These are phyloP conservation scores for Ascidia mentula DNA, from an alignment of 23 tunicate genomes.

Conservation along the genomic window DNA sequence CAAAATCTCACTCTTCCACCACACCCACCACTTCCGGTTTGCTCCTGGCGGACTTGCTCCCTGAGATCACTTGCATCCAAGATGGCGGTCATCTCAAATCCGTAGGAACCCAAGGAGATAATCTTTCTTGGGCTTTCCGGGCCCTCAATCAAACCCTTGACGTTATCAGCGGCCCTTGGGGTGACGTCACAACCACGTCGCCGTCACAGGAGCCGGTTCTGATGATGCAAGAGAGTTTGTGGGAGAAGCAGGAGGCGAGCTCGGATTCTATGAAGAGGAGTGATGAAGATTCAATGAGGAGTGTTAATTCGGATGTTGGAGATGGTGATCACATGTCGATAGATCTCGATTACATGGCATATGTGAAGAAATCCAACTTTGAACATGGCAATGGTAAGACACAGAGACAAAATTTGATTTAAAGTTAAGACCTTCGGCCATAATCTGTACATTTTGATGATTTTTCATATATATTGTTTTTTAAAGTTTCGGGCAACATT, in stretches of 20 bases:
- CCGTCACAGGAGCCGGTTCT: neutral
- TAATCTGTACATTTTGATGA: too few species aligned
- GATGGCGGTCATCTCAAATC: neutral
- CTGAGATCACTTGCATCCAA: neutral
- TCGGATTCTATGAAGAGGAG: neutral
- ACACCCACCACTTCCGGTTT: neutral
- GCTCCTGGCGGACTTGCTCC: neutral
- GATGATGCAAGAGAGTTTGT: neutral
- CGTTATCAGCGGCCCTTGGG: constrained; percentile 1
- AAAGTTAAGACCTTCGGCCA: too few species aligned
- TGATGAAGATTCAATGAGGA: neutral
- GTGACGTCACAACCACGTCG: neutral
- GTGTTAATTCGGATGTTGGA: neutral
- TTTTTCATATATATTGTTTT: too few species aligned
- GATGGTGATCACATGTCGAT: neutral
- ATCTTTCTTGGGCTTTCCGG: neutral
- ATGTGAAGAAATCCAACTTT: constrained; percentile 29
- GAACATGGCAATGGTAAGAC: neutral
- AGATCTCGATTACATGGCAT: constrained; percentile 45
- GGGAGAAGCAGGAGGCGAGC: neutral
- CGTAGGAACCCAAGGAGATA: neutral
- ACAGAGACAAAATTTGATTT: too few species aligned
- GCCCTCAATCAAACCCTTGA: constrained; percentile 3
- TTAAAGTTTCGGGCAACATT: too few species aligned
- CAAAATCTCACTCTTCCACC: neutral